Base-by-base conservation (phyloP, 37 sponge, comb jelly and placozoan species). In the Halichondria panicea region DNA sequence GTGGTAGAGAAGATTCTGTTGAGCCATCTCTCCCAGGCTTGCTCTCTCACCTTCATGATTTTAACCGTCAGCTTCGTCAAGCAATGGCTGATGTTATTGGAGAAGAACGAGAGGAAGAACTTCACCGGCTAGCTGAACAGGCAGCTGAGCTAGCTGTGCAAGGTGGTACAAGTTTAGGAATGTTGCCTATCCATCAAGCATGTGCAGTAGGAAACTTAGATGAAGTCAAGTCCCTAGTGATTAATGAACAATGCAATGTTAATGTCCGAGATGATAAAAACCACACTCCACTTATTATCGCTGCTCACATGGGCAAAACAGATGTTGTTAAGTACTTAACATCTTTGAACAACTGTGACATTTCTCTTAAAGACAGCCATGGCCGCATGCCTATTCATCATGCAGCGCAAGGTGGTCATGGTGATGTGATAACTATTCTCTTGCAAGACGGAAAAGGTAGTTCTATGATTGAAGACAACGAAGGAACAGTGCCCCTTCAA, bases 321-420 rank as follows among this genome's bases (percentile, higher is more conserved):
- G 60, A 75, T 21, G 69, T 84, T 21, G 84, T 84, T 4, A 34
- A 39, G 31, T 84, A 39, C 71, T 44, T 84, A 0, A 25, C 46
- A 0, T 75, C 76, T 13, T 71, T 67, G 24, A 84, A 84, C 59
- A 54, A 73, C 19, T 82, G 83, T 64, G 56, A 74, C 25, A 37
- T 74, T 22, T 19, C 53, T 52, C 13, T 56, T 12, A 24, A 59
- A n/a, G 74, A 74, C 65, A 74, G 74, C 4, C 19, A 40, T 2
- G 83, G 83, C 1, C 81, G 81, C 57, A 41, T 46, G 21, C 38
- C 81, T 57, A 4, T 80, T 41, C 81, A 80, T 35, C 53, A 71
- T 72, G 82, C 82, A 35, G 30, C 55, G 19, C 64, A 81, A 63
- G 48, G 28, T 18, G 82, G 82, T n/a, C 44, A 81, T 41, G 63